Evolutionary conservation across 2,113 vertebrate species (phyloP).

Genomic region (Syrmaticus mikado): DNA sequence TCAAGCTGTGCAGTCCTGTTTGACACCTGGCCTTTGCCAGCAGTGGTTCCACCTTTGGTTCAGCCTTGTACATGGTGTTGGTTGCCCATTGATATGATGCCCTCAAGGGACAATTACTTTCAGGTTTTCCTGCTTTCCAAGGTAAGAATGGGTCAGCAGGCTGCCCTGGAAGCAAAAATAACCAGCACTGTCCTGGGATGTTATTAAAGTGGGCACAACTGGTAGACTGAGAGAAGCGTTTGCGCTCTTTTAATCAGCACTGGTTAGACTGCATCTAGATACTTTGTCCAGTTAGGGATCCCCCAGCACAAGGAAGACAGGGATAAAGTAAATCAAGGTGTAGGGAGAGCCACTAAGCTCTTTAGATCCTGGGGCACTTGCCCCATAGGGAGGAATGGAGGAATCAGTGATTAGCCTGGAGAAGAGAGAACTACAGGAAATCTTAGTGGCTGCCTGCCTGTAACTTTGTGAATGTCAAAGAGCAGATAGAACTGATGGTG

Average conservation of each 20-base stretch:
- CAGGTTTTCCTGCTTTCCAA: neutral
- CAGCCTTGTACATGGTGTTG: neutral
- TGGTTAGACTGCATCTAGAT: neutral
- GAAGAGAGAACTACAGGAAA: neutral
- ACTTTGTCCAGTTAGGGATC: neutral
- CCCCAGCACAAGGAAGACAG: neutral
- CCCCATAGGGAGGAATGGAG: neutral
- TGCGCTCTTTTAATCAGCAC: neutral
- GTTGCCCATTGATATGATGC: neutral
- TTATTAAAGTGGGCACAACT: neutral
- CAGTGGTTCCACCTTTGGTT: fast-evolving
- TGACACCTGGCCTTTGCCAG: neutral
- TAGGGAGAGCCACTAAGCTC: neutral
- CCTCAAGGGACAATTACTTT: neutral
- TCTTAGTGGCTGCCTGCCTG: neutral
- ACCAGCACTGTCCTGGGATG: neutral
- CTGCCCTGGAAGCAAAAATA: neutral
- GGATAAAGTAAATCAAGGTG: neutral
- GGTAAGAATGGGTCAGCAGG: neutral
- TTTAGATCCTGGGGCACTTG: neutral
- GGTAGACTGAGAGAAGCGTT: neutral
- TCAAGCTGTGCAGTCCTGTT: neutral
- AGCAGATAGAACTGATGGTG: neutral
- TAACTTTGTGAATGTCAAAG: neutral
- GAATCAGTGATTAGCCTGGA: neutral